These are phyloP conservation scores for Lagopus muta DNA, from an alignment of 2,113 vertebrate species.

Conservation along the genomic window DNA sequence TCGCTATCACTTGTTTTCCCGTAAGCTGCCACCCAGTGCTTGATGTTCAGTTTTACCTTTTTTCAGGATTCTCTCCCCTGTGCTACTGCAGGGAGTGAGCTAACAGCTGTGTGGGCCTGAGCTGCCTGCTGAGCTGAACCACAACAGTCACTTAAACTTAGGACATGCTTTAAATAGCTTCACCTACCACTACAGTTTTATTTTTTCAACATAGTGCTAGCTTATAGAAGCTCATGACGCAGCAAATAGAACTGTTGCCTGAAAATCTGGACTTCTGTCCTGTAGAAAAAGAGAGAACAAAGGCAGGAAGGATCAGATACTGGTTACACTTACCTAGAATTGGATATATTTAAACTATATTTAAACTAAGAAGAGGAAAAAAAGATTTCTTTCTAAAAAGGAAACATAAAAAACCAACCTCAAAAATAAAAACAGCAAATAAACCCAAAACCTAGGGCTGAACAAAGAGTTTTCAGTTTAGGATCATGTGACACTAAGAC, in stretches of 20 bases:
- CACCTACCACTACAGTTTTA: neutral
- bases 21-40: neutral
- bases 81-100: neutral
- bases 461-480: slow-evolving; percentile 79
- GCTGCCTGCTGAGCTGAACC: too few relatives aligned
- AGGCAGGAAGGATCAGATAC: slow-evolving; percentile 16
- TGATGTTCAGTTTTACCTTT: neutral
- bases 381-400: slow-evolving; percentile 70
- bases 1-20: neutral
- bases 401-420: neutral
- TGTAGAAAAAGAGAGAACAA: slow-evolving; percentile 23
- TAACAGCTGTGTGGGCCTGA: neutral
- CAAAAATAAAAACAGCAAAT: neutral
- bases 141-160: neutral
- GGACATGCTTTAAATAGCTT: neutral
- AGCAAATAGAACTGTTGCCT: slow-evolving; percentile 1
- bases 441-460: slow-evolving; percentile 19
- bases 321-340: slow-evolving; percentile 59
- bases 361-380: neutral
- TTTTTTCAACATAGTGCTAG: neutral
- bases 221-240: slow-evolving; percentile 22
- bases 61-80: neutral
- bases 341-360: slow-evolving; percentile 43
- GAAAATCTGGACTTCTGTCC: slow-evolving; percentile 41
- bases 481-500: slow-evolving; percentile 74